A percentile compares a stretch with the other conserved stretches of the same genome.
Evolutionary conservation across 2,888 invertebrate genomes (phyloP).

Genomic region (Argynnis bischoffii): DNA sequence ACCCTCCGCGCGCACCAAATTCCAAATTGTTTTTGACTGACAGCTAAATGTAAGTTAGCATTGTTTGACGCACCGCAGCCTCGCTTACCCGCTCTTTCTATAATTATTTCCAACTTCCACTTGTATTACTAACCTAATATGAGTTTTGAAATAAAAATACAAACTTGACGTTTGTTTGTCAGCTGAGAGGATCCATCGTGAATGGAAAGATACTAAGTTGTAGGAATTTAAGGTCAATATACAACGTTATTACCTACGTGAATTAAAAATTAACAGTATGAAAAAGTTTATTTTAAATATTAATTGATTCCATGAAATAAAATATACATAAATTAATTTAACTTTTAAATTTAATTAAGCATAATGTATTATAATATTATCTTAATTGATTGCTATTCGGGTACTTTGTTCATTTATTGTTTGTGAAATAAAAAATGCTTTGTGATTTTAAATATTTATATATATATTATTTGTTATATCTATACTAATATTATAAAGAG

Average conservation of each 20-base stretch:
- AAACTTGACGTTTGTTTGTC: slow-evolving; percentile 11
- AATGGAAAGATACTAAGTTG: background rate
- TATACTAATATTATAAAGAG: too few species aligned
- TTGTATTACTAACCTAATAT: slow-evolving; percentile 35
- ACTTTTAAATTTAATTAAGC: too few species aligned
- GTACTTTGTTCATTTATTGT: too few species aligned
- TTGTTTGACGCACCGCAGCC: slow-evolving; percentile 77
- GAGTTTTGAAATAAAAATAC: slow-evolving; percentile 21
- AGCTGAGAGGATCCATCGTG: slow-evolving; percentile 9
- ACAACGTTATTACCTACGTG: background rate
- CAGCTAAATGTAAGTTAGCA: slow-evolving; percentile 82
- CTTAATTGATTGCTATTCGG: too few species aligned
- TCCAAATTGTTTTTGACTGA: slow-evolving; percentile 84
- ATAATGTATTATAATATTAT: too few species aligned
- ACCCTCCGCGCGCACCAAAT: slow-evolving; percentile 79
- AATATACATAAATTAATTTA: too few species aligned
- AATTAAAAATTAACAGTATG: background rate
- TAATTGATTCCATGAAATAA: too few species aligned
- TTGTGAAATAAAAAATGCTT: too few species aligned
- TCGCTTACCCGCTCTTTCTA: slow-evolving; percentile 67
- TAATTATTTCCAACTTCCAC: slow-evolving; percentile 66
- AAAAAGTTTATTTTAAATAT: too few species aligned
- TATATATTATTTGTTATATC: too few species aligned
- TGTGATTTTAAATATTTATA: too few species aligned
- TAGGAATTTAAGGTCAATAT: slow-evolving; percentile 5